phyloP scores from a whole-genome alignment of 2,888 invertebrate genomes.

The Oligia fasciuncula region DNA sequence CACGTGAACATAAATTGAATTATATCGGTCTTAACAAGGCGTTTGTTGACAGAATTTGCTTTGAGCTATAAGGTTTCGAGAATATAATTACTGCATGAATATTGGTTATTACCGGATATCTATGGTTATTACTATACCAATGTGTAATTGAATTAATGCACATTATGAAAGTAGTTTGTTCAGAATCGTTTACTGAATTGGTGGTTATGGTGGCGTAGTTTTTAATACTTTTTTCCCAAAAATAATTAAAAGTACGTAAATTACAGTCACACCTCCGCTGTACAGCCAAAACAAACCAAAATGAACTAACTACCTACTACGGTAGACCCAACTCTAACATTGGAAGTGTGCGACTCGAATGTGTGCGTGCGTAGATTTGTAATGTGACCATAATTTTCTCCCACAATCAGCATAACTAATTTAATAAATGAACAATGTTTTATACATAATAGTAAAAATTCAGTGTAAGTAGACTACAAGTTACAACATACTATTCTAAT shows the following conservation, averaged over 20 bases:
- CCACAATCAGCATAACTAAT: neutral
- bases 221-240: too few relatives aligned
- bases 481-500: neutral
- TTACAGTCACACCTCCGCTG: neutral
- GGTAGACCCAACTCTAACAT: neutral
- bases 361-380: neutral
- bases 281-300: neutral
- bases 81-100: neutral
- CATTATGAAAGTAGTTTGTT: neutral
- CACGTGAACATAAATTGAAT: constrained; percentile 32
- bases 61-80: neutral
- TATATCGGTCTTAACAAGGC: neutral
- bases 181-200: neutral
- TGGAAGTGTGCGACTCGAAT: too few relatives aligned
- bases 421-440: neutral
- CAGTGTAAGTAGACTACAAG: too few relatives aligned
- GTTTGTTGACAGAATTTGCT: neutral
- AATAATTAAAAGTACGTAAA: neutral
- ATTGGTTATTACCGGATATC: too few relatives aligned
- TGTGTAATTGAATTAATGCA: neutral
- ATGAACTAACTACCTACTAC: neutral
- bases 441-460: neutral
- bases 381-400: neutral
- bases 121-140: neutral
- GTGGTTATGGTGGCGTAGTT: too few relatives aligned